Conservation (phyloP, 2,113 vertebrate genomes). For the Alouatta palliata region DNA sequence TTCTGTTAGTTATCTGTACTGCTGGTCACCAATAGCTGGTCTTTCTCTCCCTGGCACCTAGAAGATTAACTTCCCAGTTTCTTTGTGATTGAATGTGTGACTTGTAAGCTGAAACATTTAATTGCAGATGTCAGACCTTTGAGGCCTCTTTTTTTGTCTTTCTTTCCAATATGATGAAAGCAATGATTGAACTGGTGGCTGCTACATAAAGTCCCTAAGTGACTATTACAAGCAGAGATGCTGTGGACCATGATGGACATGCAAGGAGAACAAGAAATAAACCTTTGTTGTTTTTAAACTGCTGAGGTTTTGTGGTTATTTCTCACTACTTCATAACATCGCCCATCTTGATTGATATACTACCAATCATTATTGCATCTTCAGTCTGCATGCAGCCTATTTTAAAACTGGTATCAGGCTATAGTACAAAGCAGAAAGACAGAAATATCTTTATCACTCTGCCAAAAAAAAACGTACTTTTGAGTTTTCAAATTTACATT, state of each 20-base stretch:
- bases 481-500: slow-evolving; percentile 22
- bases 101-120: background rate
- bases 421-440: background rate
- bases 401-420: background rate
- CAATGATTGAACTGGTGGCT: slow-evolving; percentile 39
- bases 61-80: background rate
- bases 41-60: background rate
- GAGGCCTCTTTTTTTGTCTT: background rate
- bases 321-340: background rate
- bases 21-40: background rate
- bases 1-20: background rate
- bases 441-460: background rate
- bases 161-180: background rate
- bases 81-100: background rate
- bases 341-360: background rate
- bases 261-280: slow-evolving; percentile 33
- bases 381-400: background rate
- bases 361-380: background rate
- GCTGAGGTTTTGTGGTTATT: slow-evolving; percentile 62
- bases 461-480: background rate
- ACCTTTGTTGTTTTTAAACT: slow-evolving; percentile 21
- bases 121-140: background rate
- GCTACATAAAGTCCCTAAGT: background rate
- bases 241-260: slow-evolving; percentile 25
- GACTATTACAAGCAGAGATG: slow-evolving; percentile 20